Evolutionary conservation across 1,140 invertebrate genomes (phyloP), one percentile per base, ranked within the genome.

Genomic region (Latrodectus geometricus): DNA sequence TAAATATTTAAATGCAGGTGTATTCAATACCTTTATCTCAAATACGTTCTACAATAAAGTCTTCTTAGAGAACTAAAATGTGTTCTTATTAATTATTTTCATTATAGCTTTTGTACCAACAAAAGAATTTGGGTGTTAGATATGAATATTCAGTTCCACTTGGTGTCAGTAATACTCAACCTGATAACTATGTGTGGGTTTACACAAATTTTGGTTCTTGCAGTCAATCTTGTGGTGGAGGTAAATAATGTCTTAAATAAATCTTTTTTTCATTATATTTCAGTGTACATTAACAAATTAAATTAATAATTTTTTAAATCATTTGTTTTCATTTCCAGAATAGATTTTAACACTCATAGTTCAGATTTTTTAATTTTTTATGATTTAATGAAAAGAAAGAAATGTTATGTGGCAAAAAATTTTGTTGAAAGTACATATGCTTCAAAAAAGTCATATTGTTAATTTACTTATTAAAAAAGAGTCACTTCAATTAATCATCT

Each of bases 111-210:
- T 91, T 98, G 61, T 95, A 95, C 88, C 96, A 97, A 94, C 95
- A 96, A 90, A 92, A 92, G 49, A 97, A 97, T 89, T 94, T 96
- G 0, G 97, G 96, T 0, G 94, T 99, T 5, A 91, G 95, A 79
- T 98, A 98, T 91, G 96, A 98, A 90, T 99, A 98, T 92, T 98
- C 96, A 88, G 93, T 98, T 21, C 96, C 96, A 0, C 94, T 94
- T 69, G 94, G 93, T 35, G 91, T 95, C 8, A 93, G 94, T 9
- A 87, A 73, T 12, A 93, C 94, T 21, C 93, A 92, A 80, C 90
- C 89, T 69, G 94, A 95, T 83, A 93, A 92, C 56, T 98, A 97
- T 90, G 92, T 93, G 11, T 98, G 96, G 96, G 61, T 76, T 15
- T 93, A 93, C 89, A 95, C 94, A 56, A 94, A 95, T 84, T 99